Evolutionary conservation across 2,888 invertebrate species (phyloP), one percentile per base, ranked within the genome.

Genomic region (Cephus pygmeus): DNA sequence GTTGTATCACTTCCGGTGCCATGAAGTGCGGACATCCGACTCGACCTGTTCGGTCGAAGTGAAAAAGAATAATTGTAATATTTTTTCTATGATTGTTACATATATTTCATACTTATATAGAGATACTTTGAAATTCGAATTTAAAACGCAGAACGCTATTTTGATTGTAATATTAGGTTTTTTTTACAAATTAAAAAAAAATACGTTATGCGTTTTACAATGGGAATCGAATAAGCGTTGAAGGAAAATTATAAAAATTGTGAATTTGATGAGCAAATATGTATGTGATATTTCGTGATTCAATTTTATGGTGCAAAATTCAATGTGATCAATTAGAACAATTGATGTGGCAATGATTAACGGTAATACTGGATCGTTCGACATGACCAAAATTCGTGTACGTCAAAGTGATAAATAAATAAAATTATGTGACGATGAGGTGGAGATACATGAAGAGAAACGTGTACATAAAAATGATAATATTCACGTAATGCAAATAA

Each of bases 11-110:
- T 93, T 99, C 99, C 0, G 99, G 99, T 1, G 99, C 97, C 98
- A 99, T 99, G 92, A 98, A 99, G 92, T 98, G 98, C 23, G 98
- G 98, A 79, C 98, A 98, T 69, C 99, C 99, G 81, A 99, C 96
- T 82, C 98, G 96, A 91, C 97, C 98, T 97, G 92, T 76, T 81
- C 40, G 40, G 33, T 69, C 69, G 69, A n/a, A 36, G 33, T 56
- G 36, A 68, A 78, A 34, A 34, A 77, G 30, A 71, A 23, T 23
- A 11, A 30, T 11, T 71, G 30, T 35, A 73, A 71, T n/a, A 34
- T 34, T 34, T 71, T 15, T 30, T 34, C 11, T 31, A 30, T 2
- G 6, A 69, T 15, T 15, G 1, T 69, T 30, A 12, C 15, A 33
- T 71, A 33, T 3, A 71, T n/a, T 30, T 69, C 30, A 3, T n/a